Base-by-base conservation (phyloP, 2,797 vertebrate genomes). In the Lepus townsendii region DNA sequence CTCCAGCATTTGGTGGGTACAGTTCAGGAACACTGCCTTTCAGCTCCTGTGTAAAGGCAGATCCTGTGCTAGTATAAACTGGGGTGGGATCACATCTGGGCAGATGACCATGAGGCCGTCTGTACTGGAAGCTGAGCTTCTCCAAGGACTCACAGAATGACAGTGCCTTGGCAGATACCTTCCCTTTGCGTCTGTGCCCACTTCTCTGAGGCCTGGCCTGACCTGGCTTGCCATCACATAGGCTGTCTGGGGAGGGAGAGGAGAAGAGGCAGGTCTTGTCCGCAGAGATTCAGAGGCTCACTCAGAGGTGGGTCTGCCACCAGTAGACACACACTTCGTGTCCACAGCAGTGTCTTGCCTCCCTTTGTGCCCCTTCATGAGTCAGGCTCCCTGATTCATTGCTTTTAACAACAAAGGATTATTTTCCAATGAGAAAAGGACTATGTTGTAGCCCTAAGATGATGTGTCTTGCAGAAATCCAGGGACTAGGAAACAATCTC, bases 321-420 rank as follows among this genome's bases (percentile, higher is more conserved):
- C 3, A 66, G 26, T 38, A 62, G 80, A 92, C 66, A 86, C 86
- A 79, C 38, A 47, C 57, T 91, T 94, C 12, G 13, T 87, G 50
- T 90, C 84, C 42, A 2, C 2, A 90, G 93, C 76, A 89, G 24
- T 13, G 11, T 92, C 13, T 92, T 95, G 32, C 86, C 65, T 88
- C 68, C 69, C 65, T 75, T 90, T 94, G 69, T 71, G 94, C 12
- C 87, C 71, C 30, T 68, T 88, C 19, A 17, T 84, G 47, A 91
- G 12, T 93, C 90, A 94, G 54, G 7, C 77, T 95, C 62, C 47
- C 83, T 87, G 63, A 83, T 66, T 83, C n/a, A 24, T 66, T 94
- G 77, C 62, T 96, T 95, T 96, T 86, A 79, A 95, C 72, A 91
- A 83, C 69, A 87, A 32, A 77, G 38, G 77, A 88, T 94, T 90